Base-by-base conservation (phyloP, 2,113 vertebrate genomes). In the Carassius auratus region DNA sequence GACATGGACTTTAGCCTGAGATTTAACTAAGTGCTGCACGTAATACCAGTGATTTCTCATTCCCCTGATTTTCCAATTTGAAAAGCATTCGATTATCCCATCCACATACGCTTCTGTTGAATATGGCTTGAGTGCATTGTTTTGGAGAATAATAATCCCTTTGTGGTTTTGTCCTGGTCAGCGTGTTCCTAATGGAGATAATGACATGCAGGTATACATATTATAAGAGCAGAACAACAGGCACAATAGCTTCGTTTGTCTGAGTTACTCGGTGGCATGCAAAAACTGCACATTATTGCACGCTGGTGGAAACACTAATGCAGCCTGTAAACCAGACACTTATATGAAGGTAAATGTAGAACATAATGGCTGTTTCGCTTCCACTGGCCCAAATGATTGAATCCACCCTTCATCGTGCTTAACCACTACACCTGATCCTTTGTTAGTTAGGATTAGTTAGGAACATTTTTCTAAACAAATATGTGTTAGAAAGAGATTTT, bases 301-400 rank as follows among this genome's bases (percentile, higher is more conserved):
- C 78, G 88, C 90, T 90, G 92, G 90, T 92, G 92, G 92, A 94
- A 93, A 93, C 88, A 89, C 90, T 92, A 93, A 93, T 91, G 92
- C 90, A 88, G 87, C 89, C 92, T 81, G 75, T 92, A 92, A 93
- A 93, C 91, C 57, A 89, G 90, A 90, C 90, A 90, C 90, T 92
- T 92, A 92, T 90, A 89, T 87, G 84, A 90, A 84, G 76, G 81
- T 89, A 90, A 90, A 88, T 86, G 87, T 88, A 87, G 84, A 86
- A 69, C 81, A 87, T 91, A 91, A 93, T 94, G 91, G 90, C 90
- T 90, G 88, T 93, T 93, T 92, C 89, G 90, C 91, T 83, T 83
- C 83, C 79, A 92, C 91, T 86, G 89, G 90, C 91, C 92, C 91
- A 92, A 91, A 78, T 75, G 55, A 83, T 89, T 74, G 84, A 93